Evolutionary conservation across 1,140 invertebrate genomes (phyloP).

Genomic region (Eriosoma lanigerum): DNA sequence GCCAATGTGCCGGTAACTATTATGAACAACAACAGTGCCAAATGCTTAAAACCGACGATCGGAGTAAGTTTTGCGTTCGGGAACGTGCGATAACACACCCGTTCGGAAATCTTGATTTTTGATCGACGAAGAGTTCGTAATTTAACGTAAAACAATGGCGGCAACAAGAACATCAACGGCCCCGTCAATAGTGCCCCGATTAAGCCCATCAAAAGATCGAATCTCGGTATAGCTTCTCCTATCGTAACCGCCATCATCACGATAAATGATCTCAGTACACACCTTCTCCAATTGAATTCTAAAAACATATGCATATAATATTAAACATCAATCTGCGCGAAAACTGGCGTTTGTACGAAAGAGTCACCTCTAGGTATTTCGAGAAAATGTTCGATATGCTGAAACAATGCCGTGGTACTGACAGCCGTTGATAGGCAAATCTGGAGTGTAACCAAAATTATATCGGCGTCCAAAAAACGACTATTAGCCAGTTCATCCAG

Average conservation of each 20-base stretch:
- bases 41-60: constrained; percentile 15
- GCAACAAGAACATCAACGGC: constrained; percentile 81
- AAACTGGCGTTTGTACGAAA: constrained; percentile 25
- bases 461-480: constrained; percentile 63
- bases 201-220: constrained; percentile 85
- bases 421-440: constrained; percentile 74
- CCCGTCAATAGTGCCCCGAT: constrained; percentile 82
- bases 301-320: constrained; percentile 55
- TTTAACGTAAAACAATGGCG: constrained; percentile 76
- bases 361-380: constrained; percentile 62
- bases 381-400: constrained; percentile 69
- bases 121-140: constrained; percentile 61
- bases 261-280: constrained; percentile 70
- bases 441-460: constrained; percentile 71
- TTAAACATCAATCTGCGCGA: no score
- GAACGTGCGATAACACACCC: constrained; percentile 38
- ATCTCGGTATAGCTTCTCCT: constrained; percentile 79
- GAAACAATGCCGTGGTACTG: constrained; percentile 73
- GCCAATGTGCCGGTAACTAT: constrained; percentile 53
- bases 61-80: neutral
- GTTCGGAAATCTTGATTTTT: neutral
- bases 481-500: constrained; percentile 62
- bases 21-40: constrained; percentile 9
- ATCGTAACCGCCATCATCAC: constrained; percentile 73
- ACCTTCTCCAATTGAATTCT: constrained; percentile 80